Evolutionary conservation across 1,140 invertebrate genomes (phyloP).

Genomic region (Polypedilum pembai): DNA sequence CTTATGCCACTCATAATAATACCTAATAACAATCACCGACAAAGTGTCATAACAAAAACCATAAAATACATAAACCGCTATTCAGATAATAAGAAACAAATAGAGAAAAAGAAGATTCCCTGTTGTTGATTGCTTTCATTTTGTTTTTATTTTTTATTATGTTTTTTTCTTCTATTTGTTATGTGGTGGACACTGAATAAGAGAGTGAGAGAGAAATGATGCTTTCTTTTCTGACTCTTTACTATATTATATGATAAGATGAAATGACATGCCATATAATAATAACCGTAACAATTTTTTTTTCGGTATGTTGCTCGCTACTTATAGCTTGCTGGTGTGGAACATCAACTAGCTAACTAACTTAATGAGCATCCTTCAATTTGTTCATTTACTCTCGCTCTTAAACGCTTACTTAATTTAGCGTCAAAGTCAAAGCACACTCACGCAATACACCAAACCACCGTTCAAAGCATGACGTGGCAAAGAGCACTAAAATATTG

Average conservation of each 20-base stretch:
- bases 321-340: background rate
- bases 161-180: background rate
- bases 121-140: background rate
- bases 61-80: no score
- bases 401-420: background rate
- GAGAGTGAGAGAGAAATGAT: no score
- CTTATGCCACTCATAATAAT: no score
- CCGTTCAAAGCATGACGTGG: background rate
- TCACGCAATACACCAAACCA: background rate
- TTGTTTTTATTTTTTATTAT: background rate
- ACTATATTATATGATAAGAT: slow-evolving; percentile 2
- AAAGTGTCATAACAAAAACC: no score
- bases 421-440: background rate
- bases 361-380: background rate
- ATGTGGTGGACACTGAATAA: no score
- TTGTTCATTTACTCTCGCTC: background rate
- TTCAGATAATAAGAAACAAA: no score
- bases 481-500: slow-evolving; percentile 13
- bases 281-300: background rate
- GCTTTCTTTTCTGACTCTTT: background rate
- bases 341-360: background rate
- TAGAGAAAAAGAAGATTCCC: no score
- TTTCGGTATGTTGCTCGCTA: background rate
- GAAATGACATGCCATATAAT: slow-evolving; percentile 6
- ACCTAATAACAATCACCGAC: no score